These are phyloP conservation scores for Anser cygnoides DNA, from an alignment of 2,113 vertebrate genomes.

Conservation along the genomic window DNA sequence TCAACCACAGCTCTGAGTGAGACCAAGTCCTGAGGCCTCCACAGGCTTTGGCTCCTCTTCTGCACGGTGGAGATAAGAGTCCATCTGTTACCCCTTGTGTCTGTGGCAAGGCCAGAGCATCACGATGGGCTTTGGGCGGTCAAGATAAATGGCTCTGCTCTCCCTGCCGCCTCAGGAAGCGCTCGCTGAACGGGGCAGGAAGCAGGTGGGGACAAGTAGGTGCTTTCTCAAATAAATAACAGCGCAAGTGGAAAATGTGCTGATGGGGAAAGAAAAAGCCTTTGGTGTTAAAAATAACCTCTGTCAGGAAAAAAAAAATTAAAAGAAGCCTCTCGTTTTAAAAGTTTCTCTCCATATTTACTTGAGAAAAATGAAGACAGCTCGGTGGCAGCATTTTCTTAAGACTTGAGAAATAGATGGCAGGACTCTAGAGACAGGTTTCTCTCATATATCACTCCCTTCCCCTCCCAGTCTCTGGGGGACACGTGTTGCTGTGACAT, in stretches of 20 bases:
- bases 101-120: neutral
- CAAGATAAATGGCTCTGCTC: neutral
- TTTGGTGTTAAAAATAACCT: conserved; percentile 39
- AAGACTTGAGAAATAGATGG: conserved; percentile 55
- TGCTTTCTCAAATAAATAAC: neutral
- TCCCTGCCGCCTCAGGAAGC: neutral
- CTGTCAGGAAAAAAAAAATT: neutral
- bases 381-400: conserved; percentile 41
- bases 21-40: neutral
- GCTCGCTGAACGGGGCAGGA: neutral
- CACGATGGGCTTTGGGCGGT: neutral
- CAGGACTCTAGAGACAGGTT: conserved; percentile 30
- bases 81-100: neutral
- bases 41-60: neutral
- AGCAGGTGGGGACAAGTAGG: conserved; percentile 11
- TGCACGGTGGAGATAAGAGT: conserved; percentile 10
- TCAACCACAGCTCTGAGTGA: neutral
- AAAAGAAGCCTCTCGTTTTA: conserved; percentile 4
- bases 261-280: neutral
- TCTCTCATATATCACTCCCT: neutral
- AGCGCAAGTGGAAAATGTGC: conserved; percentile 10
- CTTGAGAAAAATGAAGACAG: conserved; percentile 40
- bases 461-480: conserved; percentile 33
- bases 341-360: conserved; percentile 24
- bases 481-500: conserved; percentile 41